Evolutionary conservation across 2,888 invertebrate species (phyloP).

Genomic region (Crioceris asparagi): DNA sequence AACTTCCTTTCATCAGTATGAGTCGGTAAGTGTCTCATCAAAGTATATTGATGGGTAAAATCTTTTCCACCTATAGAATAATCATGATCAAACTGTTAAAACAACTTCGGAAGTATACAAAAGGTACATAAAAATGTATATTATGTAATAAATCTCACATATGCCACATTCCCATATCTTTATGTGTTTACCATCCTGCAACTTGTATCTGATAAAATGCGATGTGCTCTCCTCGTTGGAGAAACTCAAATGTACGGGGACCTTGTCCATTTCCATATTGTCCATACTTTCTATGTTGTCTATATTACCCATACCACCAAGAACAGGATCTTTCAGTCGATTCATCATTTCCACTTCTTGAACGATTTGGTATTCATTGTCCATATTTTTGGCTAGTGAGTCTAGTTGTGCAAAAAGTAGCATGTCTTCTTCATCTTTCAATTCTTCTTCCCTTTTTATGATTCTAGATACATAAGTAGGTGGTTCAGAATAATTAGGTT

Average conservation of each 20-base stretch:
- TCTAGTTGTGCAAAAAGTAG: constrained; percentile 27
- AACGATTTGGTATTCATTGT: constrained; percentile 13
- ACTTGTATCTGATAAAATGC: constrained; percentile 57
- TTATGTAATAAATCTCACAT: constrained; percentile 42
- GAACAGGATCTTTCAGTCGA: constrained; percentile 3
- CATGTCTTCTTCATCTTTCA: constrained; percentile 26
- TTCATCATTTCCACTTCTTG: constrained; percentile 13
- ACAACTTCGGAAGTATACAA: neutral
- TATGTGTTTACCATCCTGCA: constrained; percentile 54
- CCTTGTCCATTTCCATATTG: constrained; percentile 1
- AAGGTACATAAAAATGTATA: too few relatives aligned
- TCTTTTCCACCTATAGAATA: constrained; percentile 58
- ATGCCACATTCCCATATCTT: constrained; percentile 68
- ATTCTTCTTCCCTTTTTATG: constrained; percentile 28
- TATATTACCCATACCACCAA: neutral
- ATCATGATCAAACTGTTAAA: neutral
- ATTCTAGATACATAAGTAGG: too few relatives aligned
- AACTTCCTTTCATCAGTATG: constrained; percentile 70
- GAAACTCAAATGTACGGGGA: neutral
- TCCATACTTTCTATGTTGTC: neutral
- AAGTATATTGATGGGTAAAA: constrained; percentile 65
- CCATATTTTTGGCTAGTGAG: constrained; percentile 15
- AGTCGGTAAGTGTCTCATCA: constrained; percentile 65
- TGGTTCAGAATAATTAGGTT: too few relatives aligned
- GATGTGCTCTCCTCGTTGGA: constrained; percentile 24